Percentiles rank a stretch among this genome's conserved stretches.
Evolutionary conservation across 2,113 vertebrate species (phyloP).

Genomic region (Colius striatus): DNA sequence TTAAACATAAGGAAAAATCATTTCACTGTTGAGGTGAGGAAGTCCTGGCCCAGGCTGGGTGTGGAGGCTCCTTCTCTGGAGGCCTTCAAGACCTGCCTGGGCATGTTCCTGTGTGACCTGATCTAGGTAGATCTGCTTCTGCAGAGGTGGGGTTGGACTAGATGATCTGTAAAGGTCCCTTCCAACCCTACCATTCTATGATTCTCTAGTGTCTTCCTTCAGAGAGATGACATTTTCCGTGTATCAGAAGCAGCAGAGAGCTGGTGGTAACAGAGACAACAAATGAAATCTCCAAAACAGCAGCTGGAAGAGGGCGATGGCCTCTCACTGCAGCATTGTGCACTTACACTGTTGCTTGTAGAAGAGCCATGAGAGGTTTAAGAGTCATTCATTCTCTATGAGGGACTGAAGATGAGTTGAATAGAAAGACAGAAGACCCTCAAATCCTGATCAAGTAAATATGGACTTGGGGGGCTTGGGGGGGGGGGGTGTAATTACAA

Average conservation of each 20-base stretch:
- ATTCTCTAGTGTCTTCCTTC: neutral
- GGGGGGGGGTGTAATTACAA: fast-evolving
- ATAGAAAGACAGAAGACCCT: neutral
- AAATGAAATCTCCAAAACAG: neutral
- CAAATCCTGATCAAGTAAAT: neutral
- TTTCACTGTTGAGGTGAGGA: too few relatives aligned
- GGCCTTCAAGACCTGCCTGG: too few relatives aligned
- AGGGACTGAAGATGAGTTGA: neutral
- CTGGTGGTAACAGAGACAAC: neutral
- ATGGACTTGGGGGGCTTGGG: neutral
- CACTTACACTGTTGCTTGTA: neutral
- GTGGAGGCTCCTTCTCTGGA: too few relatives aligned
- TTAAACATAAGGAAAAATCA: too few relatives aligned
- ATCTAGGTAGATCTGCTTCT: too few relatives aligned
- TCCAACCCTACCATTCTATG: too few relatives aligned
- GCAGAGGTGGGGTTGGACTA: too few relatives aligned
- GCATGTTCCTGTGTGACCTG: too few relatives aligned
- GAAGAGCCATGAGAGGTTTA: neutral
- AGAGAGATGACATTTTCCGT: neutral
- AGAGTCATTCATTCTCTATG: neutral
- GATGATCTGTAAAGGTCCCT: too few relatives aligned
- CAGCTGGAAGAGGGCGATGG: neutral
- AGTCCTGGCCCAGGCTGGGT: too few relatives aligned
- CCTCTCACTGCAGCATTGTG: neutral
- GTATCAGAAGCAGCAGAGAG: neutral